Evolutionary conservation across 2,113 vertebrate species (phyloP), one percentile per base, ranked within the genome.

Genomic region (Colistium nudipinnis): DNA sequence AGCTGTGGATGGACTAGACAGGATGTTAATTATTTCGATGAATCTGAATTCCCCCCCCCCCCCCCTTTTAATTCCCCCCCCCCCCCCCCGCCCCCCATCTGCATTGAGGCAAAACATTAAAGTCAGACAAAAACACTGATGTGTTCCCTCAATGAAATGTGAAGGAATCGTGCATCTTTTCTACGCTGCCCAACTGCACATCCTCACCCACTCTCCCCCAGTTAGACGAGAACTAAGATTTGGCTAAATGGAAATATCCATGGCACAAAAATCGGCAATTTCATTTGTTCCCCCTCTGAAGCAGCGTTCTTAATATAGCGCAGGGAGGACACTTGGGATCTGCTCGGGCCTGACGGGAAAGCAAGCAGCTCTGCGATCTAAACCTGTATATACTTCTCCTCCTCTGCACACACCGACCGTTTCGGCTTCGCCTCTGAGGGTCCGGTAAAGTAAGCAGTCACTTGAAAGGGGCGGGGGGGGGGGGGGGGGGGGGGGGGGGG

Each of bases 371-470:
- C 27, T 53, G 17, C 52, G 45, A 80, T 20, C 10, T 28, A 3
- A 20, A n/a, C 22, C 19, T 27, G 27, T 53, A 28, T 44, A 44
- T 49, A 65, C 7, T 17, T 2, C 45, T 53, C 41, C 13, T 61
- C 57, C 63, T 61, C 14, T 36, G 70, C 76, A 41, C n/a, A 48
- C 4, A 10, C 22, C 41, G 63, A 38, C 67, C 64, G 75, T 13
- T 69, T 70, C 12, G 47, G 13, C 43, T 69, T 44, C 72, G 59
- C 76, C 82, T 76, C 28, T 38, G 17, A 80, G 85, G 70, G 64
- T 82, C 74, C 71, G 51, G 31, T 28, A 73, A 61, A 81, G 83
- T 73, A 70, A 78, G 84, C 79, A 85, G 73, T 81, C 51, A 74
- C 70, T 83, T 57, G 74, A 56, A 79, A 63, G 70, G 74, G 76